These are phyloP conservation scores for Enteromius mattozi DNA, from an alignment of 2,797 vertebrate species.

Conservation along the genomic window DNA sequence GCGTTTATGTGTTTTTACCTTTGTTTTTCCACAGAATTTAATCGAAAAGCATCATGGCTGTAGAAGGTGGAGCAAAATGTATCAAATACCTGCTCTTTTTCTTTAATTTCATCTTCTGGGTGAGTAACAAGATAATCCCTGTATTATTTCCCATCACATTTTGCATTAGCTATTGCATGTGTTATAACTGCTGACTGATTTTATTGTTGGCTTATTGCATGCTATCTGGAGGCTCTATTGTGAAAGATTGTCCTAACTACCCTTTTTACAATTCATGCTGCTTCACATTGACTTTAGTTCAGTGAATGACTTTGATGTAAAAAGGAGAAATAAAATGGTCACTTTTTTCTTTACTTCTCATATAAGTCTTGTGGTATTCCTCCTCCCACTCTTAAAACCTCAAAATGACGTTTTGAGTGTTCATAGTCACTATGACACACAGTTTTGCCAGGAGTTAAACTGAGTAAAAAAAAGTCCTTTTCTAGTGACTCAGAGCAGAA, in stretches of 20 bases:
- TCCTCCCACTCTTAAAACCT: background rate
- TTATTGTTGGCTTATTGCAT: conserved; percentile 9
- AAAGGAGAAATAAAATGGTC: background rate
- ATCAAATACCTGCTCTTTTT: conserved; percentile 87
- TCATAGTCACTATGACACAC: background rate
- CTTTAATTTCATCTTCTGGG: conserved; percentile 90
- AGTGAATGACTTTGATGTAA: background rate
- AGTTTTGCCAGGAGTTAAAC: background rate
- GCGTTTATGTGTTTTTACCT: background rate
- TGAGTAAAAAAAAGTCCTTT: background rate
- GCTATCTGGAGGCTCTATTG: background rate
- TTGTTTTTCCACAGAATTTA: conserved; percentile 59
- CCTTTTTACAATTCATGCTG: background rate
- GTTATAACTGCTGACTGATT: conserved; percentile 10
- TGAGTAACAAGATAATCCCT: conserved; percentile 72
- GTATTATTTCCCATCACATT: background rate
- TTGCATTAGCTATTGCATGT: background rate
- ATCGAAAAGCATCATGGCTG: conserved; percentile 76
- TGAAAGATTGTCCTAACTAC: conserved; percentile 12
- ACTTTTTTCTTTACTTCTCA: background rate
- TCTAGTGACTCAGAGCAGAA: background rate
- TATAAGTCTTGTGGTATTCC: background rate
- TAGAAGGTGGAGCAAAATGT: conserved; percentile 87
- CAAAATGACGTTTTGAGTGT: background rate
- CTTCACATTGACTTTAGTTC: background rate